phyloP scores from a whole-genome alignment of 2,888 invertebrate species.

The Marronus borbonicus region DNA sequence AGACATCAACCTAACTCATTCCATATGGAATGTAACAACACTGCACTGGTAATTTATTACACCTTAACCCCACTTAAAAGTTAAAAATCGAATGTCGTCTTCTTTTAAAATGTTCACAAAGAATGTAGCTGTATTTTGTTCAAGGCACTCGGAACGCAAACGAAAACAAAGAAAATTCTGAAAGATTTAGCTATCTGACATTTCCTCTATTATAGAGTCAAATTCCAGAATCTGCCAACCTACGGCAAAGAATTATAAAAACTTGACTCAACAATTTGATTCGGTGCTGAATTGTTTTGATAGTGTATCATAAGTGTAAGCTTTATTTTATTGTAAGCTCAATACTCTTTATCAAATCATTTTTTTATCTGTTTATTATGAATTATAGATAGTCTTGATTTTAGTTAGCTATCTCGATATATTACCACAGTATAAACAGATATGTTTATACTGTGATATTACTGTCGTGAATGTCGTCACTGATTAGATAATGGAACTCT shows the following conservation, averaged over 20 bases:
- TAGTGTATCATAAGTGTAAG: too few relatives aligned
- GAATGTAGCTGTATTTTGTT: slow-evolving; percentile 57
- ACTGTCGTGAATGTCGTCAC: too few relatives aligned
- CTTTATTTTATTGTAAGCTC: too few relatives aligned
- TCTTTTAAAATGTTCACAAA: slow-evolving; percentile 48
- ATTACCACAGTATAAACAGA: too few relatives aligned
- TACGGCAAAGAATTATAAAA: slow-evolving; percentile 25
- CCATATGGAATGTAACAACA: slow-evolving; percentile 67
- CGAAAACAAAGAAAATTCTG: slow-evolving; percentile 71
- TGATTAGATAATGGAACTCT: too few relatives aligned
- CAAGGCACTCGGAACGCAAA: slow-evolving; percentile 67
- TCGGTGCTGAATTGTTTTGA: too few relatives aligned
- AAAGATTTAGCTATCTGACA: slow-evolving; percentile 69
- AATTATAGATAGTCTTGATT: too few relatives aligned
- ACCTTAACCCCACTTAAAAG: slow-evolving; percentile 28
- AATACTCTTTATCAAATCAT: too few relatives aligned
- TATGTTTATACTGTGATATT: too few relatives aligned
- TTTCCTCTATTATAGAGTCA: slow-evolving; percentile 66
- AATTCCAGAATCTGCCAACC: slow-evolving; percentile 69
- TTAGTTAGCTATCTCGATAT: neutral
- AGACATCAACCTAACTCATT: slow-evolving; percentile 68
- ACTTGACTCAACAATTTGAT: too few relatives aligned
- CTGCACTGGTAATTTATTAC: slow-evolving; percentile 59
- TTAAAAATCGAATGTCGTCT: slow-evolving; percentile 47
- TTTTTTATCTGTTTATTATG: neutral